These are phyloP conservation scores for Hippocampus kuda DNA, from an alignment of 2,797 vertebrate species.

Conservation along the genomic window DNA sequence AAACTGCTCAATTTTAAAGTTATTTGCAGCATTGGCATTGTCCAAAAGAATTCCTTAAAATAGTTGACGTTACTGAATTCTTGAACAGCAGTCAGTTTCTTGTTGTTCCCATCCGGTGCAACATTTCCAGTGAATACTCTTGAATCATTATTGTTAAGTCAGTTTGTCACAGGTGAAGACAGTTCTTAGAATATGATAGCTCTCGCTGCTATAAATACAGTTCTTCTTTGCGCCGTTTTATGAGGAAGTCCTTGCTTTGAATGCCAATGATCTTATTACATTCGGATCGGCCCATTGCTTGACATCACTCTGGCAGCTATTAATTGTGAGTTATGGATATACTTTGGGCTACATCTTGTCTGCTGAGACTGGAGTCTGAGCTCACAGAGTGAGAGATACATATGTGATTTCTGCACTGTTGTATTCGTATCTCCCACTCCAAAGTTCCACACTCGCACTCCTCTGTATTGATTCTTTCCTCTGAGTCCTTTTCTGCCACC, in stretches of 20 bases:
- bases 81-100: constrained; percentile 11
- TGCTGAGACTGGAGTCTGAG: constrained; percentile 53
- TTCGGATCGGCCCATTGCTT: constrained; percentile 20
- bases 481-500: constrained; percentile 62
- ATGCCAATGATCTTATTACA: constrained; percentile 24
- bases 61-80: constrained; percentile 11
- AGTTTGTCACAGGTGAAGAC: constrained; percentile 19
- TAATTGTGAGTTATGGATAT: constrained; percentile 30
- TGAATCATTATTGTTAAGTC: constrained; percentile 16
- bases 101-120: background rate
- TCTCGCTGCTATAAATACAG: constrained; percentile 25
- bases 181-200: constrained; percentile 20
- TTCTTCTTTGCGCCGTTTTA: constrained; percentile 25
- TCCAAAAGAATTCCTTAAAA: constrained; percentile 35
- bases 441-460: constrained; percentile 71
- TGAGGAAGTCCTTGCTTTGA: constrained; percentile 29
- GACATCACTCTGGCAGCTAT: constrained; percentile 35
- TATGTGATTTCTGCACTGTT: constrained; percentile 76
- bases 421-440: constrained; percentile 69
- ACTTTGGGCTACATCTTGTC: constrained; percentile 57
- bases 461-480: constrained; percentile 47
- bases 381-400: constrained; percentile 69
- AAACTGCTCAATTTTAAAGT: constrained; percentile 28
- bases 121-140: background rate
- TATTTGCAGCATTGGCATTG: background rate